These are phyloP conservation scores for Fundulus diaphanus DNA, from an alignment of 2,797 vertebrate genomes.

Conservation along the genomic window DNA sequence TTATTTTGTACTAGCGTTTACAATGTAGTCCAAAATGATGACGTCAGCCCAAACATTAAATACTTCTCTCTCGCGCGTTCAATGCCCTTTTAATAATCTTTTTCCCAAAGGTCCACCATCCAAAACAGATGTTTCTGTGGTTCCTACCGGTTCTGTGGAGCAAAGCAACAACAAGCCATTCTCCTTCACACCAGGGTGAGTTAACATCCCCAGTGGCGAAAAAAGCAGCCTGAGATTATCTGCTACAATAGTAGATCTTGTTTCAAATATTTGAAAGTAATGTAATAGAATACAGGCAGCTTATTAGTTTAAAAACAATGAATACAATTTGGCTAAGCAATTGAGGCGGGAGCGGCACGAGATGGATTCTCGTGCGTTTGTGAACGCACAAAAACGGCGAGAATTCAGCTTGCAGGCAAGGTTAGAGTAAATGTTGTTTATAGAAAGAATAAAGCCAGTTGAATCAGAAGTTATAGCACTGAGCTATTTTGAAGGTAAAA, in stretches of 20 bases:
- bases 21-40: not conserved
- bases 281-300: no score
- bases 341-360: no score
- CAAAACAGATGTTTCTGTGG: constrained; percentile 63
- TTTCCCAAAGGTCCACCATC: constrained; percentile 53
- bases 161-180: constrained; percentile 76
- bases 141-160: constrained; percentile 51
- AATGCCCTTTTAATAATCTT: not conserved
- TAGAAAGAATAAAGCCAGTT: no score
- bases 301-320: no score
- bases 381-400: no score
- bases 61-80: no score
- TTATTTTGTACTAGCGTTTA: not conserved
- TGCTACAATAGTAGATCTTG: not conserved
- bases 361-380: no score
- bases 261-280: not conserved
- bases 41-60: not conserved
- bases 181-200: constrained; percentile 75
- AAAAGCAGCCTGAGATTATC: not conserved
- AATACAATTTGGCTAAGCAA: no score
- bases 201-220: constrained; percentile 24
- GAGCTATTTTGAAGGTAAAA: no score
- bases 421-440: no score
- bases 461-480: no score
- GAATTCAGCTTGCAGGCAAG: no score